Evolutionary conservation across 2,888 invertebrate genomes (phyloP).

Genomic region (Drosophila phalerata): DNA sequence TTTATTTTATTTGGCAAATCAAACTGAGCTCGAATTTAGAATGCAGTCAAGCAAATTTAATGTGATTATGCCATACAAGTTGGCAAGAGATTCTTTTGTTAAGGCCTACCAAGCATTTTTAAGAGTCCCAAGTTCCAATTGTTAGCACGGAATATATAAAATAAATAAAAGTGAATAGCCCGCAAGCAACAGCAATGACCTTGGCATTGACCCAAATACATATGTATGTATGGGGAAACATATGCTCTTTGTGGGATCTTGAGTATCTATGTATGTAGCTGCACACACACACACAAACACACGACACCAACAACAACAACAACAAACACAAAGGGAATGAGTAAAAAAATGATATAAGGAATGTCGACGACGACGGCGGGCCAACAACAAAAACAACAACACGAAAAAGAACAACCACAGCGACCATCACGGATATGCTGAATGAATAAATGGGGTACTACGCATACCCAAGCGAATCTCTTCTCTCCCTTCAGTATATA

Average conservation of each 20-base stretch:
- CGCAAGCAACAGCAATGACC: conserved; percentile 56
- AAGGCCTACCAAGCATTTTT: conserved; percentile 2
- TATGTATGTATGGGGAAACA: conserved; percentile 53
- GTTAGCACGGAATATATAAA: conserved; percentile 38
- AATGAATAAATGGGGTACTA: conserved; percentile 71
- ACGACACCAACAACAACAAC: conserved; percentile 30
- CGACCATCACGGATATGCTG: conserved; percentile 58
- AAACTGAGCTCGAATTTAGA: background rate
- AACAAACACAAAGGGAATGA: conserved; percentile 58
- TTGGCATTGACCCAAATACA: conserved; percentile 68
- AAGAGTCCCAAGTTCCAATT: conserved; percentile 23
- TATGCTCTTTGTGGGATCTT: conserved; percentile 71
- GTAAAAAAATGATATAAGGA: conserved; percentile 57
- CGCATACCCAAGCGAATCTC: conserved; percentile 29
- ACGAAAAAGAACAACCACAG: conserved; percentile 22
- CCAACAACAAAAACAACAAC: conserved; percentile 13
- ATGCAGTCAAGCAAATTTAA: background rate
- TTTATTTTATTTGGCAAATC: background rate
- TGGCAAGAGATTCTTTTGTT: conserved; percentile 3
- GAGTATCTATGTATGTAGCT: conserved; percentile 61
- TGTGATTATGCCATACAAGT: background rate
- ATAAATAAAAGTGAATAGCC: conserved; percentile 32
- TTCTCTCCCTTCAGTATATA: background rate
- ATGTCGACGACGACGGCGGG: conserved; percentile 46
- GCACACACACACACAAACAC: conserved; percentile 39